Evolutionary conservation across 2,113 vertebrate species (phyloP), one percentile per base, ranked within the genome.

Genomic region (Puntigrus tetrazona): DNA sequence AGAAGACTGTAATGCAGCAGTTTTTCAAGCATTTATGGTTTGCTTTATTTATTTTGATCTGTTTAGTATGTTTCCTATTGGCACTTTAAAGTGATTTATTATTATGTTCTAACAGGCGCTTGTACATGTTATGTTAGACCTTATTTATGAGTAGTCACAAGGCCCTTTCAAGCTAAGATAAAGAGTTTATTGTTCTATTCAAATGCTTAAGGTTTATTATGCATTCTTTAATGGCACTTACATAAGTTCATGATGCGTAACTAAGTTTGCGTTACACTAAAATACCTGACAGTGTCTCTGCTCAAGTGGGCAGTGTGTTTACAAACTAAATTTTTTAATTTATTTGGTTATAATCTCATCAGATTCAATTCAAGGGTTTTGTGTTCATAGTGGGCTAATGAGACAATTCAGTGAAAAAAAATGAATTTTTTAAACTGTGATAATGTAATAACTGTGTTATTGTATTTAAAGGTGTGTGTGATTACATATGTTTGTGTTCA

Each of bases 291-390:
- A 38, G 3, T 16, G 27, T 41, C 20, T 27, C 31, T 59, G 75
- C 22, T 78, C 27, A 38, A 25, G 59, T 25, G 22, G 34, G 11
- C 29, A 16, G 6, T 4, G n/a, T 78, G 31, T 78, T 78, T 78
- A 16, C 34, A 77, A 29, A 55, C 74, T 5, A 5, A 38, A 36
- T 70, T n/a, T 20, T 20, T 10, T n/a, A 18, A 38, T 22, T 22
- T 22, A 13, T 59, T 59, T 61, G 34, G 22, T n/a, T 13, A n/a
- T n/a, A n/a, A n/a, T 27, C 10, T 57, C 76, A 16, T 41, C 10
- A 57, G 31, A 41, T 70, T 41, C n/a, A 70, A 41, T 70, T 77
- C 47, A 77, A 78, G 36, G 67, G 63, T 8, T 67, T 22, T 34
- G 63, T 70, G 7, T 41, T 72, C 16, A 9, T 31, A 9, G 18